Conservation (phyloP, 2,888 invertebrate genomes). For the Clivina fossor region DNA sequence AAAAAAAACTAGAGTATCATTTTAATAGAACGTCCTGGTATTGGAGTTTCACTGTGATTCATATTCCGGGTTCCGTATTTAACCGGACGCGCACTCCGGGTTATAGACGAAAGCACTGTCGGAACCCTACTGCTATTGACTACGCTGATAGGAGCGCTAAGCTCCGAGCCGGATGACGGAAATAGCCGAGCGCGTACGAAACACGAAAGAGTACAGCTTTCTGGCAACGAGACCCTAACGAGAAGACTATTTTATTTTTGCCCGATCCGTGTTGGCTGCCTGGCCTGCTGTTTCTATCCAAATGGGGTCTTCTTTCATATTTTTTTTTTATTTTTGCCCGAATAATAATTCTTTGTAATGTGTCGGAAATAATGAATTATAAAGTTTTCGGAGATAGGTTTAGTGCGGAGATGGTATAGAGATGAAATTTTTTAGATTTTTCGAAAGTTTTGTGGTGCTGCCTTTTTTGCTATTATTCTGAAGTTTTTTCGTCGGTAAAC, state of each 20-base stretch:
- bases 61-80: too few species aligned
- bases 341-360: conserved; percentile 21
- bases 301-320: too few species aligned
- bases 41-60: too few species aligned
- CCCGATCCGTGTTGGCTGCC: conserved; percentile 5
- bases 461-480: too few species aligned
- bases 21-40: conserved; percentile 11
- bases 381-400: too few species aligned
- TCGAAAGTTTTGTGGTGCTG: too few species aligned
- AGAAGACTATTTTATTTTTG: conserved; percentile 21
- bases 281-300: too few species aligned
- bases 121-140: conserved; percentile 30
- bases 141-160: conserved; percentile 10
- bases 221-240: conserved; percentile 18
- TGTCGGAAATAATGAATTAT: conserved; percentile 15
- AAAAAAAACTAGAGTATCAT: conserved; percentile 11
- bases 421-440: too few species aligned
- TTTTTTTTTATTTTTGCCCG: too few species aligned
- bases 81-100: conserved; percentile 12
- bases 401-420: too few species aligned
- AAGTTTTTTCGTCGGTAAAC: too few species aligned
- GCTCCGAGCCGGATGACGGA: conserved; percentile 18
- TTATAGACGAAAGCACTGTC: conserved; percentile 3
- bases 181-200: conserved; percentile 8
- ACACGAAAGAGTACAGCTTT: conserved; percentile 10